Evolutionary conservation across 2,797 vertebrate species (phyloP), one percentile per base, ranked within the genome.

Genomic region (Myiotriccus ornatus): DNA sequence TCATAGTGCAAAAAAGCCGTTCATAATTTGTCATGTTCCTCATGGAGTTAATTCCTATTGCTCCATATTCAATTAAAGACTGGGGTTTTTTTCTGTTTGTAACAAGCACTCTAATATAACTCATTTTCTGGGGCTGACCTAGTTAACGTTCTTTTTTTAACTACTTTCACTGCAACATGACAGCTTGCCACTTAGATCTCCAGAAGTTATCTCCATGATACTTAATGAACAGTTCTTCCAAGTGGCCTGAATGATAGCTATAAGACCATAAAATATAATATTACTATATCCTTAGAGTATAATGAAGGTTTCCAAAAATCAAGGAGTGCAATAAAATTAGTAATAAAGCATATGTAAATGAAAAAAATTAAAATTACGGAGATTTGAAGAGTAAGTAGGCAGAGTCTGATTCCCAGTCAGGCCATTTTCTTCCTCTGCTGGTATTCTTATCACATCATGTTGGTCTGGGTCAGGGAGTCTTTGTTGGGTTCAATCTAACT

Each of bases 101-200:
- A 73, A 32, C 39, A 84, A 76, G 63, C n/a, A 57, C 32, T 76
- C 32, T 76, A 76, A 63, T 70, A 15, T 37, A 67, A 69, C n/a
- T 88, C 9, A 27, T 93, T 94, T 96, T 94, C 49, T 86, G 47
- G 20, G 47, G 10, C 70, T 96, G 94, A 93, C 87, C 89, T 91
- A 96, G 79, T 91, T 91, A 93, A 73, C 81, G 52, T 88, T 93
- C 89, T 94, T 93, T 96, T 96, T 95, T 96, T 91, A 93, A 93
- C 76, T 73, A 18, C 77, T 84, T 92, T 74, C 57, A 19, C 73
- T 86, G 83, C 63, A 90, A 73, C 74, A 64, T 93, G 92, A 93
- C 87, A 94, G 74, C 83, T 86, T 96, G 44, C 87, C 73, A 70
- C 89, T 96, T 94, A 93, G 73, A 96, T 93, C 82, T 94, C 73